Conservation (phyloP, 2,797 vertebrate genomes). For the Tauraco hartlaubi region DNA sequence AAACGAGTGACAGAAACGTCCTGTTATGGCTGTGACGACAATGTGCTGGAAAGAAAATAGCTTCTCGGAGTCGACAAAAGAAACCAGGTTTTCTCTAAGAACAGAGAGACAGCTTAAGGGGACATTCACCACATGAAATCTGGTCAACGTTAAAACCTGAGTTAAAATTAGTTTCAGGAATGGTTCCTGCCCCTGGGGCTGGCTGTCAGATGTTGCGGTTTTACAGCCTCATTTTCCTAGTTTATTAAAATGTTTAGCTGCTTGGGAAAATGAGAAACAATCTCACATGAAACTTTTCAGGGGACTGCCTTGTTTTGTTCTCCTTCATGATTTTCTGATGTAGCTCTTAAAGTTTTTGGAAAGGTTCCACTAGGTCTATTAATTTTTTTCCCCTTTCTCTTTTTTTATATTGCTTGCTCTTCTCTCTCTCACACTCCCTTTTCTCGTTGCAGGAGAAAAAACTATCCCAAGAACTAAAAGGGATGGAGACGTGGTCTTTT, state of each 20-base stretch:
- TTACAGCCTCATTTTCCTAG: conserved; percentile 52
- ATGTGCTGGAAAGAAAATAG: conserved; percentile 9
- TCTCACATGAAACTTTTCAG: conserved; percentile 32
- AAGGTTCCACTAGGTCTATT: background rate
- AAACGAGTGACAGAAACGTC: background rate
- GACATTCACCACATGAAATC: conserved; percentile 55
- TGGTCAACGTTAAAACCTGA: conserved; percentile 55
- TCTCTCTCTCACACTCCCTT: background rate
- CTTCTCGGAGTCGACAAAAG: background rate
- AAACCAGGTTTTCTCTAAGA: conserved; percentile 51
- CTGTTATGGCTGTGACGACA: conserved; percentile 20
- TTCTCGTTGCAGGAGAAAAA: background rate
- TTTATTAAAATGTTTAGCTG: conserved; percentile 65
- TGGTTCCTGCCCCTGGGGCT: conserved; percentile 39
- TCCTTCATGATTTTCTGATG: conserved; percentile 15
- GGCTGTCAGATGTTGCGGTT: conserved; percentile 58
- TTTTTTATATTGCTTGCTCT: background rate
- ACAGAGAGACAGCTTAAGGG: conserved; percentile 60
- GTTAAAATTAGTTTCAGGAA: conserved; percentile 70
- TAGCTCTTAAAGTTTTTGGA: background rate
- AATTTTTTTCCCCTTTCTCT: background rate
- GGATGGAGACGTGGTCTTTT: background rate
- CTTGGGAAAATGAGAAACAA: conserved; percentile 43
- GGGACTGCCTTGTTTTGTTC: background rate
- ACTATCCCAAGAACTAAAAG: background rate